Evolutionary conservation across 2,113 vertebrate genomes (phyloP), one percentile per base, ranked within the genome.

Genomic region (Megalops atlanticus): DNA sequence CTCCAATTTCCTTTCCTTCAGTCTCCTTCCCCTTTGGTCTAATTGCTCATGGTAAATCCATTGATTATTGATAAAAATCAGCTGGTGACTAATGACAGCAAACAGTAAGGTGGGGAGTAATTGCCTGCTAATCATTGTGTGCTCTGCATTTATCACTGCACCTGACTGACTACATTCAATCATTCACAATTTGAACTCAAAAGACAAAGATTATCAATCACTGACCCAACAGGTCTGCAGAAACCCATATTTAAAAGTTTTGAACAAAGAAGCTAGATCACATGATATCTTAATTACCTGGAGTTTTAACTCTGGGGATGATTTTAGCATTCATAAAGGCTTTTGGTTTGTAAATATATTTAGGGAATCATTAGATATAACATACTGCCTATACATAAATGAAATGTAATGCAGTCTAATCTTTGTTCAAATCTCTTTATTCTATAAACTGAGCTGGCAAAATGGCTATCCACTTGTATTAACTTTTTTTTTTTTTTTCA

Each of bases 21-120:
- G 73, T 45, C 58, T 52, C 77, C 76, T 70, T 83, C 86, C 76
- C 84, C 75, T 21, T 35, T 43, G 16, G 52, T 12, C 74, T 91
- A 92, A 93, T 93, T 91, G 89, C 85, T 83, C 79, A 39, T 89
- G 80, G 92, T 89, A 80, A 86, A 75, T 43, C 81, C 87, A 94
- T 93, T 92, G 94, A 94, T 94, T 91, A 91, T 80, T 80, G 81
- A 89, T 82, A 86, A 85, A 68, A 84, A 88, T 89, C 90, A 88
- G 92, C 92, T 89, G 89, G 90, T 89, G 85, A 85, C 81, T 85
- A 89, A 89, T 92, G 89, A 91, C 86, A 79, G 82, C 87, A 88
- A 89, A 88, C 84, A 83, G 43, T 79, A 89, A 73, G 82, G 78
- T 77, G 80, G 79, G 71, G 35, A 40, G 78, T 72, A 84, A 82